Conservation (phyloP, 2,888 invertebrate species). For the Liposcelis brunnea region DNA sequence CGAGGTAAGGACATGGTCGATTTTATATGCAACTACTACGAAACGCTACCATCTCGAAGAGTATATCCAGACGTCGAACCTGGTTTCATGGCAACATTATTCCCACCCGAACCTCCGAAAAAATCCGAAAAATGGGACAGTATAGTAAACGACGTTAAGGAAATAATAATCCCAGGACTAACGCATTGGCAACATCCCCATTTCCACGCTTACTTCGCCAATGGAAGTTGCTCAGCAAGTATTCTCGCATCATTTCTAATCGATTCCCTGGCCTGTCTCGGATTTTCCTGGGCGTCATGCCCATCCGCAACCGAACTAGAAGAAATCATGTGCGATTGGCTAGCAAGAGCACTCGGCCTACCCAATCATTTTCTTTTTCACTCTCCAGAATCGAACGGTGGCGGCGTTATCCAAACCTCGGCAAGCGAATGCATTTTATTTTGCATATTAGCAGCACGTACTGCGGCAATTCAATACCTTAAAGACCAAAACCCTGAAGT, state of each 20-base stretch:
- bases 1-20: conserved; percentile 90
- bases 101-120: conserved; percentile 66
- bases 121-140: conserved; percentile 71
- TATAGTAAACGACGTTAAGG: conserved; percentile 79
- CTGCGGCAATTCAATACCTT: conserved; percentile 67
- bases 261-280: conserved; percentile 90
- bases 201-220: conserved; percentile 97
- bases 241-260: conserved; percentile 95
- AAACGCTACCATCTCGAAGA: conserved; percentile 54
- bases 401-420: conserved; percentile 49
- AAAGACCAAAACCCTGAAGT: conserved; percentile 72
- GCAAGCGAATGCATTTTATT: conserved; percentile 92
- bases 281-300: conserved; percentile 98
- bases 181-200: conserved; percentile 99
- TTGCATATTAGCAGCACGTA: conserved; percentile 79
- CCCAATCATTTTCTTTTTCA: conserved; percentile 75
- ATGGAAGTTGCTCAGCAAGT: conserved; percentile 95
- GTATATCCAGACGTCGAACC: conserved; percentile 85
- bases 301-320: conserved; percentile 94
- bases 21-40: conserved; percentile 82
- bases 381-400: conserved; percentile 71
- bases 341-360: conserved; percentile 83
- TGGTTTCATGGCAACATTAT: conserved; percentile 61
- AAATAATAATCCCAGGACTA: conserved; percentile 83
- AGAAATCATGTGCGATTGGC: conserved; percentile 89